These are phyloP conservation scores for Numida meleagris DNA, from an alignment of 2,113 vertebrate species.

Conservation along the genomic window DNA sequence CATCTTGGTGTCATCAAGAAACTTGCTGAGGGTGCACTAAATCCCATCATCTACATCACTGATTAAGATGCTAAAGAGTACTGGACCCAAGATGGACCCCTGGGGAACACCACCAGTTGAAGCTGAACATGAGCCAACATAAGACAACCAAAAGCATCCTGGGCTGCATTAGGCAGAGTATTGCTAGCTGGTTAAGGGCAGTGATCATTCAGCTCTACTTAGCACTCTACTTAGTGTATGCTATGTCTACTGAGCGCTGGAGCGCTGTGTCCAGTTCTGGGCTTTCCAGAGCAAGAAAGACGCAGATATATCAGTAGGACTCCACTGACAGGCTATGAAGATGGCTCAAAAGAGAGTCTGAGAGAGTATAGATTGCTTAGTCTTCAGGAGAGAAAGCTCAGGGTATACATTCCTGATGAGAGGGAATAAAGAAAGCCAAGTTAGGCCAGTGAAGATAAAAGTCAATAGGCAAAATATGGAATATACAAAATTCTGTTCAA, in stretches of 20 bases:
- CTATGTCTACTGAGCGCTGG: background rate
- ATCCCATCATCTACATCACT: too few relatives aligned
- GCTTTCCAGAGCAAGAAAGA: background rate
- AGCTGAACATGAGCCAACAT: background rate
- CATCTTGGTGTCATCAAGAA: too few relatives aligned
- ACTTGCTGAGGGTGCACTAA: too few relatives aligned
- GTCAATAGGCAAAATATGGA: background rate
- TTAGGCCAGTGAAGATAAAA: background rate
- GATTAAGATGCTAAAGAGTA: too few relatives aligned
- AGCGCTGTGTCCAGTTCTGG: background rate
- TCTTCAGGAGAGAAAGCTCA: background rate
- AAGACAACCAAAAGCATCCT: background rate
- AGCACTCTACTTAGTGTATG: background rate
- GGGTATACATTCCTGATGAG: background rate
- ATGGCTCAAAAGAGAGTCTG: background rate
- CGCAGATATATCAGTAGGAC: fast-evolving
- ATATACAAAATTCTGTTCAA: background rate
- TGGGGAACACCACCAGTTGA: background rate
- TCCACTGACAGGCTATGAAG: background rate
- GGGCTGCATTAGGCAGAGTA: background rate
- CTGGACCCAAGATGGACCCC: too few relatives aligned
- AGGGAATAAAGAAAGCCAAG: background rate
- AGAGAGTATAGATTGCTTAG: background rate
- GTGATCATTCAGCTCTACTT: background rate
- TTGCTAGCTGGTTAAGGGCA: background rate